Evolutionary conservation across 2,797 vertebrate genomes (phyloP).

Genomic region (Austrolebias charrua): DNA sequence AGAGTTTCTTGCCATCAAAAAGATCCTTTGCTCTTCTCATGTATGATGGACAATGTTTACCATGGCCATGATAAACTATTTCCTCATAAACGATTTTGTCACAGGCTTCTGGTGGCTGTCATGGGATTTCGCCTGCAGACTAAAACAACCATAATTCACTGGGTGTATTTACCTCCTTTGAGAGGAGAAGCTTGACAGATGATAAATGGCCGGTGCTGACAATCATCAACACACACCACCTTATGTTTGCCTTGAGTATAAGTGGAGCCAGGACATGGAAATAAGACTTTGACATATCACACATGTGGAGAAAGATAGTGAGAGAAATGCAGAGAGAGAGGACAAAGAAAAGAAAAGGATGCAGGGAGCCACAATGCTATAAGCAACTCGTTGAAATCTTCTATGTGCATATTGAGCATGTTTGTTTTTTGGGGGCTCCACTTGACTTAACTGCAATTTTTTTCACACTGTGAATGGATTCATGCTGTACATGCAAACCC

Average conservation of each 20-base stretch:
- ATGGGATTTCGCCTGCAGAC: constrained; percentile 88
- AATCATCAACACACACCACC: constrained; percentile 89
- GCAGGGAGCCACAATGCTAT: constrained; percentile 23
- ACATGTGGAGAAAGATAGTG: constrained; percentile 50
- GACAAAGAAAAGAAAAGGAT: constrained; percentile 27
- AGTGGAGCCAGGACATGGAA: constrained; percentile 90
- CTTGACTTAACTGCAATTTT: constrained; percentile 51
- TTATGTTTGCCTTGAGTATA: constrained; percentile 89
- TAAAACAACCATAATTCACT: constrained; percentile 90
- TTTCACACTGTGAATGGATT: constrained; percentile 63
- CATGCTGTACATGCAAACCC: constrained; percentile 64
- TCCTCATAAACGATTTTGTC: constrained; percentile 84
- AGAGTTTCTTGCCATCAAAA: constrained; percentile 46
- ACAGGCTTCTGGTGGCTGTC: constrained; percentile 83
- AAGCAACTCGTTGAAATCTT: constrained; percentile 47
- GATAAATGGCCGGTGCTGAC: constrained; percentile 94
- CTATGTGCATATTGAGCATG: constrained; percentile 54
- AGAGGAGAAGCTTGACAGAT: constrained; percentile 91
- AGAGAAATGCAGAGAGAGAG: constrained; percentile 15
- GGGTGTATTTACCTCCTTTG: constrained; percentile 91
- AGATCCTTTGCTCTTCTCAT: constrained; percentile 58
- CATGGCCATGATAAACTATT: constrained; percentile 83
- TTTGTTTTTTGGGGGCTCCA: constrained; percentile 59
- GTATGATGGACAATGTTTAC: constrained; percentile 76
- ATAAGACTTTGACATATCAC: constrained; percentile 84